Evolutionary conservation across 2,888 invertebrate genomes (phyloP), one percentile per base, ranked within the genome.

Genomic region (Caenorhabditis doughertyi): DNA sequence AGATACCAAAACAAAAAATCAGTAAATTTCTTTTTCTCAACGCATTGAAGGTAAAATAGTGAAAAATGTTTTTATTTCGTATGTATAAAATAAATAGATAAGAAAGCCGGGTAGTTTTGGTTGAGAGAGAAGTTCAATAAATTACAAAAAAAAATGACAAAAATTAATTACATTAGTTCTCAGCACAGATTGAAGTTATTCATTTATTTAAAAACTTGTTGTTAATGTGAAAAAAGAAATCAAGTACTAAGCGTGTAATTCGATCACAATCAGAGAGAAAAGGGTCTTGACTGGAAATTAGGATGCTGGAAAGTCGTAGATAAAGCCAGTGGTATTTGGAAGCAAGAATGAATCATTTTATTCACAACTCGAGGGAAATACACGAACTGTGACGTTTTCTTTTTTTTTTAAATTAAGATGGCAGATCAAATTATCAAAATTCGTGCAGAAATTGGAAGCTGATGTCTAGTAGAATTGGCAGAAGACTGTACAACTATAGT

Each of bases 31-130:
- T 16, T 39, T 7, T 53, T 35, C 16, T 21, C 7, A n/a, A 56
- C 5, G 18, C 25, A 49, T 18, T 49, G n/a, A 23, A 18, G 23
- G 4, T 11, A 39, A 39, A 39, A 39, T 39, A 56, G 21, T n/a
- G 13, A 11, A 64, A 64, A 35, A 53, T 42, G n/a, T 29, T 11
- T 77, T 77, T 53, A 68, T 77, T 68, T 76, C 32, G 53, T 62
- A n/a, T 72, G 23, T n/a, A 51, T 29, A 73, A 44, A 21, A 32
- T 42, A 44, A 21, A 32, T 42, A 16, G 18, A 39, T 58, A 42
- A 21, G 74, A 74, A 74, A 74, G 67, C 74, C 65, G 55, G 56
- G 21, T 67, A 25, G 42, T 18, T 39, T 29, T 18, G 27, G n/a
- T 44, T 32, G 35, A 18, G 18, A 18, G 18, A 29, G 18, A 29